These are phyloP conservation scores for Pygmarrhopalites habei DNA, from an alignment of 1,140 invertebrate species.

Conservation along the genomic window DNA sequence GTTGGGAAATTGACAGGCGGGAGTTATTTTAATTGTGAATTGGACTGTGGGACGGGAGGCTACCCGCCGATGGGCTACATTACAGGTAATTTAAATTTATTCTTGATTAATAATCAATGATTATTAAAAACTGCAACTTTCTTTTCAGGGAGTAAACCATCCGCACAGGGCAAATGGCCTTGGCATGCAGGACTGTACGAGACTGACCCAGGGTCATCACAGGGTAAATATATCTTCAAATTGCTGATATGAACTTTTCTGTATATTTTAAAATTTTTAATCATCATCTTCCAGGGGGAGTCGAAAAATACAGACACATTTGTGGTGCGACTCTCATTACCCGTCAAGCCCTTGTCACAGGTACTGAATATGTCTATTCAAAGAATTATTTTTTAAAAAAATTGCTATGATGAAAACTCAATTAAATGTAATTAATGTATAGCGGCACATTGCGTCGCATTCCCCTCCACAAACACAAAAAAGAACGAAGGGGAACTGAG, in stretches of 20 bases:
- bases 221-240: too few relatives aligned
- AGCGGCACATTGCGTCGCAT: constrained; percentile 30
- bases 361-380: constrained; percentile 6
- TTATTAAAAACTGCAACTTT: too few relatives aligned
- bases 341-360: constrained; percentile 22
- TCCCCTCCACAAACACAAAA: constrained; percentile 10
- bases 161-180: constrained; percentile 31
- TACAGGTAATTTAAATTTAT: too few relatives aligned
- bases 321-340: constrained; percentile 31
- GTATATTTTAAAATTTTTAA: too few relatives aligned
- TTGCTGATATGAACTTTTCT: too few relatives aligned
- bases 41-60: constrained; percentile 28
- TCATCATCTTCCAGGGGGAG: too few relatives aligned
- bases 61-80: constrained; percentile 2
- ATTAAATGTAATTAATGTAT: constrained; percentile 9
- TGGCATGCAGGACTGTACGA: constrained; percentile 33
- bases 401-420: neutral
- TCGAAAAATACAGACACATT: constrained; percentile 16
- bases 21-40: constrained; percentile 12
- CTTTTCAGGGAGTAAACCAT: constrained; percentile 6
- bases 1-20: too few relatives aligned
- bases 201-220: too few relatives aligned
- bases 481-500: constrained; percentile 9
- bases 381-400: neutral
- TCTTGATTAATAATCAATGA: too few relatives aligned